phyloP scores from a whole-genome alignment of 2,797 vertebrate species.

The Podarcis lilfordi region DNA sequence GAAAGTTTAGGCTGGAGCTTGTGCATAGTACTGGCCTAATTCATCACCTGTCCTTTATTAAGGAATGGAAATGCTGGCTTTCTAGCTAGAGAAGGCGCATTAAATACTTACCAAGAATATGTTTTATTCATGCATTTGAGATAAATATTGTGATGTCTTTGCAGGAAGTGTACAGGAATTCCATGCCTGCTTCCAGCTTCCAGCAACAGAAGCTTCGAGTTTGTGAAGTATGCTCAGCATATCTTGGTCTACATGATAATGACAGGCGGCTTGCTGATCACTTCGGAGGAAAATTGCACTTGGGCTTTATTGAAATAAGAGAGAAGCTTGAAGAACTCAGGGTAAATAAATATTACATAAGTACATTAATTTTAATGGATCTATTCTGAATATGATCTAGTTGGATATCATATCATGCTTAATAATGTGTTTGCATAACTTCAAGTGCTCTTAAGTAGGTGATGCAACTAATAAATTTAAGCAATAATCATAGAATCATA shows the following conservation, averaged over 20 bases:
- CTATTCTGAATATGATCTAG: neutral
- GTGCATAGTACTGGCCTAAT: neutral
- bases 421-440: neutral
- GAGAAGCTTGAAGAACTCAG: slow-evolving; percentile 96
- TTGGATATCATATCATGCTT: neutral
- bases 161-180: slow-evolving; percentile 97
- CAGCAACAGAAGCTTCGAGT: slow-evolving; percentile 97
- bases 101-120: neutral
- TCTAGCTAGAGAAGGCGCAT: neutral
- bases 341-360: slow-evolving; percentile 77
- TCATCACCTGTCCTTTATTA: neutral
- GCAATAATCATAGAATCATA: neutral
- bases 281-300: slow-evolving; percentile 97
- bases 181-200: slow-evolving; percentile 98
- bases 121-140: slow-evolving; percentile 24
- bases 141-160: slow-evolving; percentile 2
- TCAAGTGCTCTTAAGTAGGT: neutral
- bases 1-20: neutral
- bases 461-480: neutral
- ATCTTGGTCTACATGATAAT: slow-evolving; percentile 97
- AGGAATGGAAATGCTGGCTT: neutral
- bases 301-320: slow-evolving; percentile 98
- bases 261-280: slow-evolving; percentile 96
- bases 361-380: neutral
- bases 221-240: slow-evolving; percentile 97